Conservation (phyloP, 2,888 invertebrate genomes). For the Agonopterix alstromeriana region DNA sequence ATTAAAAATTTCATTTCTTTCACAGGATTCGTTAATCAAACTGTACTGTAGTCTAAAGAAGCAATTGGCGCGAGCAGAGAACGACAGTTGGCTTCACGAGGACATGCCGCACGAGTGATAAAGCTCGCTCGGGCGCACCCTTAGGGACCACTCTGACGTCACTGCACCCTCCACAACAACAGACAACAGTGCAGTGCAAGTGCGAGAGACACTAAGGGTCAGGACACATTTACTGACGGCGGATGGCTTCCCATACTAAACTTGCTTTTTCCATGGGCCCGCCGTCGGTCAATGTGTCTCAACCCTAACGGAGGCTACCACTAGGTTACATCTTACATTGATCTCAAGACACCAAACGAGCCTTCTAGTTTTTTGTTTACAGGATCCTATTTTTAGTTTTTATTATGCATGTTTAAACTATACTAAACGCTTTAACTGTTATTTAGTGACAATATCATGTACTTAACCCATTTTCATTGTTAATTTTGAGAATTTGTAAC, state of each 20-base stretch:
- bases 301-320: too few species aligned
- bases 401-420: constrained; percentile 8
- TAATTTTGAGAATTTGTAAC: too few species aligned
- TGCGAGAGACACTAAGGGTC: constrained; percentile 1
- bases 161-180: not conserved
- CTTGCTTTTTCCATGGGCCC: too few species aligned
- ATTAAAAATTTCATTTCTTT: constrained; percentile 9
- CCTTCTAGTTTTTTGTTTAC: constrained; percentile 18
- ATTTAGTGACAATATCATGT: not conserved
- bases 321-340: constrained; percentile 17
- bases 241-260: too few species aligned
- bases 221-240: too few species aligned
- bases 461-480: too few species aligned
- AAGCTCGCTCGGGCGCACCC: constrained; percentile 1
- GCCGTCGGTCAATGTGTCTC: too few species aligned
- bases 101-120: constrained; percentile 66
- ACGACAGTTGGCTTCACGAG: constrained; percentile 74
- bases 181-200: constrained; percentile 4
- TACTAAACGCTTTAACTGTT: constrained; percentile 2
- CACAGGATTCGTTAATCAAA: constrained; percentile 81
- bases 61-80: constrained; percentile 76
- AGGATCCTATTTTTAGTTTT: constrained; percentile 12
- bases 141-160: constrained; percentile 12
- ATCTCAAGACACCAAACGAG: constrained; percentile 33
- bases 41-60: constrained; percentile 80